A percentile compares a stretch with the other conserved stretches of the same genome.
Evolutionary conservation across 2,888 invertebrate species (phyloP).

Genomic region (Crocallis elinguaria): DNA sequence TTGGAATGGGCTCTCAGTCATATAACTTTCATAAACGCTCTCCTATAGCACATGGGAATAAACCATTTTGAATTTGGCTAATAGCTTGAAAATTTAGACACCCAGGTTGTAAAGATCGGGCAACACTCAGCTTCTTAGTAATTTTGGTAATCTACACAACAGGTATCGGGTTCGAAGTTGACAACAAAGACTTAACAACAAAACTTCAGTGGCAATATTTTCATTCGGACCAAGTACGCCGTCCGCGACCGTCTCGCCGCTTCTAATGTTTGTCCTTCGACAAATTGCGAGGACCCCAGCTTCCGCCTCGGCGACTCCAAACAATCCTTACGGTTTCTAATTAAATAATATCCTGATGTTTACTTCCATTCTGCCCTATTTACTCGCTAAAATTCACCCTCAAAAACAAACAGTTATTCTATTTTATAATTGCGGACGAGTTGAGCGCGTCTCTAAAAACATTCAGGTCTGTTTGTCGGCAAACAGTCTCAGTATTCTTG

Average conservation of each 20-base stretch:
- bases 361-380: slow-evolving; percentile 21
- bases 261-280: slow-evolving; percentile 17
- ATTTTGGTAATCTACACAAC: no score
- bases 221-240: background rate
- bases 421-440: background rate
- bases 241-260: background rate
- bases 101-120: no score
- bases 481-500: slow-evolving; percentile 26
- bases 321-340: slow-evolving; percentile 20
- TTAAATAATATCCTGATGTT: slow-evolving; percentile 31
- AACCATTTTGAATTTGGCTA: no score
- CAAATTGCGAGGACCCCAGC: slow-evolving; percentile 10
- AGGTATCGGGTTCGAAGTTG: background rate
- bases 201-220: background rate
- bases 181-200: background rate
- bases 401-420: slow-evolving; percentile 26
- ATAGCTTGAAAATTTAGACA: no score
- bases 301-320: slow-evolving; percentile 18
- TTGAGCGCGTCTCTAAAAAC: background rate
- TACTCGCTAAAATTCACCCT: slow-evolving; percentile 17
- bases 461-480: slow-evolving; percentile 8
- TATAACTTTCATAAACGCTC: no score
- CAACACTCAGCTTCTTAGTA: no score
- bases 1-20: no score
- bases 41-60: no score